Percentiles rank a stretch among this genome's conserved stretches.
Conservation (phyloP, 2,113 vertebrate species). For the Patagioenas fasciata region DNA sequence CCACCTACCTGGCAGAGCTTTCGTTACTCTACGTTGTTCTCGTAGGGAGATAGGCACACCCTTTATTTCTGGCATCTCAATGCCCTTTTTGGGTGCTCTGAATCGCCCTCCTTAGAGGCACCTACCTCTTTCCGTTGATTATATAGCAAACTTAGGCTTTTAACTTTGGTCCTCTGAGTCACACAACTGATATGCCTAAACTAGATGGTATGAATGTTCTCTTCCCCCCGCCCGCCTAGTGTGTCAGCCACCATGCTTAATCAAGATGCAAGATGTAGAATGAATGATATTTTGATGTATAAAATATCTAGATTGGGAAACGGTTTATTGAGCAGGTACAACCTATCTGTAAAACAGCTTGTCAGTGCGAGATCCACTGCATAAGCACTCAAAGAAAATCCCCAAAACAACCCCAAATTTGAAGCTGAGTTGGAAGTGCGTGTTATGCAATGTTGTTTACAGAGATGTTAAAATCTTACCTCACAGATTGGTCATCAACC, state of each 20-base stretch:
- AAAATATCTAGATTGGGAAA: conserved; percentile 9
- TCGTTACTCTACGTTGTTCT: conserved; percentile 20
- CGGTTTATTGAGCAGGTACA: neutral
- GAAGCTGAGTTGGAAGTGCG: neutral
- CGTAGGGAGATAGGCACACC: conserved; percentile 46
- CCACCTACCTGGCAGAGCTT: conserved; percentile 18
- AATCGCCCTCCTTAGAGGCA: conserved; percentile 49
- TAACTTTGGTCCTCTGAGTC: neutral
- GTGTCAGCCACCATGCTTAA: neutral
- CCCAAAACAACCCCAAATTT: neutral
- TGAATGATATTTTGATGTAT: neutral
- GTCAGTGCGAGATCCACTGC: neutral
- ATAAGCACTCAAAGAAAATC: neutral
- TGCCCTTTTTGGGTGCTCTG: conserved; percentile 55
- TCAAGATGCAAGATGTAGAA: neutral
- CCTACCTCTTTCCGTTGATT: conserved; percentile 64
- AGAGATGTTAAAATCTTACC: conserved; percentile 19
- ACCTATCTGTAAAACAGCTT: neutral
- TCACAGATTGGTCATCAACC: conserved; percentile 9
- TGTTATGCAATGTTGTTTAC: neutral
- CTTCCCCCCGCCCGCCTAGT: neutral
- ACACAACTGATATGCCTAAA: conserved; percentile 39
- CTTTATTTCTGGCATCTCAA: conserved; percentile 44
- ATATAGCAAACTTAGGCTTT: conserved; percentile 41
- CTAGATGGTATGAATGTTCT: conserved; percentile 65